Base-by-base conservation (phyloP, 2,797 vertebrate genomes). In the Thripadectes ignobilis region DNA sequence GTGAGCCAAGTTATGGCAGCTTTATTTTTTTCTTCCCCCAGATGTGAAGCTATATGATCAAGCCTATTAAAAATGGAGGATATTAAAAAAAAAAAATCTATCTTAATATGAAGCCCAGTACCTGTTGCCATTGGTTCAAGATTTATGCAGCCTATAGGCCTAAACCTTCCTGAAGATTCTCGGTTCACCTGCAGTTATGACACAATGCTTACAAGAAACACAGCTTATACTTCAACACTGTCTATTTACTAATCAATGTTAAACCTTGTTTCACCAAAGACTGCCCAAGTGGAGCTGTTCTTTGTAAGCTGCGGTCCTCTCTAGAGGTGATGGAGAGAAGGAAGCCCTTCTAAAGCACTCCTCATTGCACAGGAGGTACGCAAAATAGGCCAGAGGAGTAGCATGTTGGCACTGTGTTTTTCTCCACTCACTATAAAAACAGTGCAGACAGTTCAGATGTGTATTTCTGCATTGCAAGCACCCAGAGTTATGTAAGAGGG, bases 171-270 rank as follows among this genome's bases (percentile, higher is more conserved):
- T 22, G 38, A 26, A 76, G 26, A 23, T 30, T 19, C 10, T 45
- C 49, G 11, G 23, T 43, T 84, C 21, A 45, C 6, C 19, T 69
- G 36, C 12, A 55, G 7, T 55, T 79, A 52, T 9, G 22, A n/a
- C 30, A 46, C 20, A 16, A 7, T 0, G 0, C 7, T 71, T 58
- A 34, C 9, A 80, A 54, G 27, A 82, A 77, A 48, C 14, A 66
- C 19, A 85, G 7, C 2, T 79, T 72, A 67, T 32, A 61, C 10
- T 62, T 55, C 32, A 45, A 69, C 65, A 26, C 6, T n/a, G 5
- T 5, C n/a, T 63, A 34, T 68, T 91, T 54, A 43, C 41, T 46
- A 54, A 68, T 27, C 9, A 59, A 3, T 3, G 12, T 30, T 36
- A 61, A 72, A 62, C 1, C 0, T 59, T 46, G 65, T 69, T 66